Conservation (phyloP, 2,113 vertebrate species). For the Lophotis ruficrista region DNA sequence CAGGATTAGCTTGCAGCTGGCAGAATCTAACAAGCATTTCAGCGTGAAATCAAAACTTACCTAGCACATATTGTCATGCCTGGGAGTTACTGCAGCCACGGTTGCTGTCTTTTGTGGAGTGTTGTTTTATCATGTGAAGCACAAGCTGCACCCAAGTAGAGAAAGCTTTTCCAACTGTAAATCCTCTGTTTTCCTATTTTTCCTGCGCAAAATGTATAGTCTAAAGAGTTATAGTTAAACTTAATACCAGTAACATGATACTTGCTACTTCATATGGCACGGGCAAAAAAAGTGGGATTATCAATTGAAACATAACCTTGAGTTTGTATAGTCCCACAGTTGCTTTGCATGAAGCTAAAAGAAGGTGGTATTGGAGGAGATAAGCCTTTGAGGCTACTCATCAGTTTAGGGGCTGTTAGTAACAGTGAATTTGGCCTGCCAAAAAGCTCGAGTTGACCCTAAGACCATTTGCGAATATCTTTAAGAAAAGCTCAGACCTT, state of each 20-base stretch:
- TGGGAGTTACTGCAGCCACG: neutral
- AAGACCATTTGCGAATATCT: neutral
- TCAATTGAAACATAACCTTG: neutral
- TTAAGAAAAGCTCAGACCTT: neutral
- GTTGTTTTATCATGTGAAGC: neutral
- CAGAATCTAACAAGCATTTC: neutral
- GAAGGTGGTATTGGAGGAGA: neutral
- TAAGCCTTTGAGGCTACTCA: neutral
- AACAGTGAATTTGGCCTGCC: neutral
- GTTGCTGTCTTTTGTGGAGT: neutral
- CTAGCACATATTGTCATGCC: neutral
- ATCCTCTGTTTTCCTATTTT: neutral
- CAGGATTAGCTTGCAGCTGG: neutral
- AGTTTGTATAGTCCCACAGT: neutral
- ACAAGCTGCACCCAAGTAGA: neutral
- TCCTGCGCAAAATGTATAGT: neutral
- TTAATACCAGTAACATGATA: neutral
- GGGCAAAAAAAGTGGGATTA: neutral
- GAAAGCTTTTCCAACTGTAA: neutral
- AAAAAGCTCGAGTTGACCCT: neutral
- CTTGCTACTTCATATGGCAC: fast-evolving
- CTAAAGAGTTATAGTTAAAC: neutral
- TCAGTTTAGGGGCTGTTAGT: neutral
- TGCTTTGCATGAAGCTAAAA: neutral
- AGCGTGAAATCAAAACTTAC: neutral